A percentile compares a stretch with the other conserved stretches of the same genome.
phyloP scores from a whole-genome alignment of 2,797 vertebrate genomes.

The Falco novaeseelandiae region DNA sequence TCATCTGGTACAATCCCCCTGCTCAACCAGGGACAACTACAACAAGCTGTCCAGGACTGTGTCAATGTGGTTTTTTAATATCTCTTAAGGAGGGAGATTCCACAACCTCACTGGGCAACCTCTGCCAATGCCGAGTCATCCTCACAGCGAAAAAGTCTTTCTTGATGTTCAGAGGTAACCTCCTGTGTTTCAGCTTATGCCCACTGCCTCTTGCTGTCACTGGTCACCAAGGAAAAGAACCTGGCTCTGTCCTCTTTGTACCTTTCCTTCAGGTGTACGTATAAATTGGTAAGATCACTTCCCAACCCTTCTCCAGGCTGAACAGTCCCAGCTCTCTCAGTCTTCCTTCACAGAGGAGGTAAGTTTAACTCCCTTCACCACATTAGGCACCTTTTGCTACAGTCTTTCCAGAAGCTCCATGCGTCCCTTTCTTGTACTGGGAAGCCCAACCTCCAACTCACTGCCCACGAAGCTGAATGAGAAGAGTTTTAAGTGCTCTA shows the following conservation, averaged over 20 bases:
- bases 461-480: background rate
- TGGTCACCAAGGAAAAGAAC: background rate
- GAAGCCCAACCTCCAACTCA: background rate
- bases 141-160: background rate
- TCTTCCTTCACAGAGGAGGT: background rate
- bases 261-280: background rate
- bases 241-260: background rate
- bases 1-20: background rate
- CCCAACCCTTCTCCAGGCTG: background rate
- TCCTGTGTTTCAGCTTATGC: background rate
- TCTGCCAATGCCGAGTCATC: background rate
- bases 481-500: background rate
- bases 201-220: background rate
- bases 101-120: background rate
- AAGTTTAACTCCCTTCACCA: background rate
- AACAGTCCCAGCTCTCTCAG: background rate
- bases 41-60: background rate
- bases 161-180: background rate
- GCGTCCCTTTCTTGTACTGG: background rate
- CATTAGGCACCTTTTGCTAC: background rate
- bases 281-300: background rate
- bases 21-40: background rate
- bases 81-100: background rate
- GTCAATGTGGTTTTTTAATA: rapidly evolving
- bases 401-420: background rate